phyloP scores from a whole-genome alignment of 1,140 invertebrate genomes.

The Chelonus insularis region DNA sequence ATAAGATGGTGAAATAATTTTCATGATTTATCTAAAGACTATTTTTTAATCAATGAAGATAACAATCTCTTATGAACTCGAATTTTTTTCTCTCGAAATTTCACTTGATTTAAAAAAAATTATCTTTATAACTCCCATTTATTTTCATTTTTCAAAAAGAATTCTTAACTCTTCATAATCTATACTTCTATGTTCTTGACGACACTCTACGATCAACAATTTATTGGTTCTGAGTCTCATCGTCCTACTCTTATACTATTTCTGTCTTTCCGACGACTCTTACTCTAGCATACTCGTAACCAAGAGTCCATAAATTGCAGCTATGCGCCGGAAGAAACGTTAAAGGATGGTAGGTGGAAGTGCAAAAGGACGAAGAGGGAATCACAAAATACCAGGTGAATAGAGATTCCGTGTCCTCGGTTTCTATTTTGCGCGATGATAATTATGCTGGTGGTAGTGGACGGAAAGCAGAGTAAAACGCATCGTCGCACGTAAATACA shows the following conservation, averaged over 20 bases:
- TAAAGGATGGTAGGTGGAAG: not conserved
- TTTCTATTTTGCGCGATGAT: not conserved
- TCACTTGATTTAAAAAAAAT: too few species aligned
- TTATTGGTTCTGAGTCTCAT: not conserved
- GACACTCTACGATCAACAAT: not conserved
- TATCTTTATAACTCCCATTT: too few species aligned
- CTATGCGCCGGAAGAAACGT: slow-evolving; percentile 7
- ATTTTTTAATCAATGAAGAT: too few species aligned
- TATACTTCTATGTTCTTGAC: not conserved
- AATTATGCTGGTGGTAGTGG: not conserved
- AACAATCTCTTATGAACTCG: too few species aligned
- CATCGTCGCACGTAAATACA: not conserved
- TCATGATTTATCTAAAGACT: too few species aligned
- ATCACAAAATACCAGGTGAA: not conserved
- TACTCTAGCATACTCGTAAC: not conserved
- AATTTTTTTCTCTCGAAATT: too few species aligned
- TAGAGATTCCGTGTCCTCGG: slow-evolving; percentile 7
- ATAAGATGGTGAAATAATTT: too few species aligned
- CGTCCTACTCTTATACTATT: not conserved
- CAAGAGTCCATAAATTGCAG: slow-evolving; percentile 1
- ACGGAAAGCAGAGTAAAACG: not conserved
- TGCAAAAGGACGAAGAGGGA: not conserved
- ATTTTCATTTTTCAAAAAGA: too few species aligned
- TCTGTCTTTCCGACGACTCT: not conserved
- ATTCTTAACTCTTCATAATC: too few species aligned